Evolutionary conservation across 2,797 vertebrate genomes (phyloP), one percentile per base, ranked within the genome.

Genomic region (Spinus pinus): DNA sequence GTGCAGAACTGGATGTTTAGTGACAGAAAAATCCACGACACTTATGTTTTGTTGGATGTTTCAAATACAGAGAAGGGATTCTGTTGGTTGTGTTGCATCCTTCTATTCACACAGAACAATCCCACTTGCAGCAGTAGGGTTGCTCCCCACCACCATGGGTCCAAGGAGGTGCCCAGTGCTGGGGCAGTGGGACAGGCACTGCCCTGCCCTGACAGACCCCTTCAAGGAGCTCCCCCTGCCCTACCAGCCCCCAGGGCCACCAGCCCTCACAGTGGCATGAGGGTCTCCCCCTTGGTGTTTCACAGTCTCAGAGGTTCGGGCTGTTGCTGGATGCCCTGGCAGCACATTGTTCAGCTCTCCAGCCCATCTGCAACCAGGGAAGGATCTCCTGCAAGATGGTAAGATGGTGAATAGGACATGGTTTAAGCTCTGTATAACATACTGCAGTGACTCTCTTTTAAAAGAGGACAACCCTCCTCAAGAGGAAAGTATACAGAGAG

Each of bases 201-300:
- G 17, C 9, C 14, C 15, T 74, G 42, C 30, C 42, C 24, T 23
- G 16, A 17, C 1, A 6, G 46, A 61, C 3, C 10, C 24, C 8
- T 4, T 20, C 4, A 31, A 16, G 12, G 28, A 81, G 21, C 0
- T 6, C 0, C 1, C 1, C 0, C 11, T 42, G 14, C 23, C 24
- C 22, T 25, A 25, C 4, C 1, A 6, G 12, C 6, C 21, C 20
- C 2, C 0, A 0, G 58, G 10, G 9, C 22, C 62, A 64, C 15
- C 23, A 39, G 24, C 5, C 19, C 31, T 65, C 0, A 0, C 22
- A 66, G 37, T 1, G 1, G 8, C 19, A 41, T 12, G 24, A 42
- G 1, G 6, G 35, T 50, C 61, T 66, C 39, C 70, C 18, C 17
- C 11, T 61, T 2, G 2, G 6, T 5, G 25, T 60, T 75, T 9